A percentile compares a stretch with the other conserved stretches of the same genome.
Conservation (phyloP, 1,140 invertebrate genomes). For the Nasonia giraulti region DNA sequence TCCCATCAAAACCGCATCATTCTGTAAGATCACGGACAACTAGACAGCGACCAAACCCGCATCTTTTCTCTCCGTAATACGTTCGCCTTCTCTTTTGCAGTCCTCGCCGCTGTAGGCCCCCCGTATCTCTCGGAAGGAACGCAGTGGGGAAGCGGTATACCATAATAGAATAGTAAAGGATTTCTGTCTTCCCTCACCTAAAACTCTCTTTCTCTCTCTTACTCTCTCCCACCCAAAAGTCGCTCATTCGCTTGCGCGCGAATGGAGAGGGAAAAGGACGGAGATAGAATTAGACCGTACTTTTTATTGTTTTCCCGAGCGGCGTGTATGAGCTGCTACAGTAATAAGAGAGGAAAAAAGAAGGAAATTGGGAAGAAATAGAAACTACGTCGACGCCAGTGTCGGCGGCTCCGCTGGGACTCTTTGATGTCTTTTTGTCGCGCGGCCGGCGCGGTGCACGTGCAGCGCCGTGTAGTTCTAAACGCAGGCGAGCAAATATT, state of each 20-base stretch:
- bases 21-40: not conserved
- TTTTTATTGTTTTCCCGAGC: slow-evolving; percentile 44
- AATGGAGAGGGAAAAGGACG: not conserved
- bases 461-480: slow-evolving; percentile 33
- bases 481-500: slow-evolving; percentile 32
- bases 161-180: slow-evolving; percentile 49
- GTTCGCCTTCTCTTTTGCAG: slow-evolving; percentile 28
- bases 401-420: not conserved
- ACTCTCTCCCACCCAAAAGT: not conserved
- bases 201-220: not conserved
- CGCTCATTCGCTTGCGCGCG: not conserved
- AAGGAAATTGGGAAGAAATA: slow-evolving; percentile 32
- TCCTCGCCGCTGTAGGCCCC: slow-evolving; percentile 7
- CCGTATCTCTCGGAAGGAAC: slow-evolving; percentile 22
- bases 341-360: slow-evolving; percentile 13
- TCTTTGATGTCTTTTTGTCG: slow-evolving; percentile 44
- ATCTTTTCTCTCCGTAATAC: not conserved
- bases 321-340: not conserved
- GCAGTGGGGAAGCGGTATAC: slow-evolving; percentile 39
- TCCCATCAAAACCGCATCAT: not conserved
- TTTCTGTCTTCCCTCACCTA: slow-evolving; percentile 31
- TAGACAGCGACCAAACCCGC: not conserved
- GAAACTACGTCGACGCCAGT: slow-evolving; percentile 3
- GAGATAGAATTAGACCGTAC: slow-evolving; percentile 39
- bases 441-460: not conserved